Base-by-base conservation (phyloP, 2,113 vertebrate species). In the Siniperca knerii region DNA sequence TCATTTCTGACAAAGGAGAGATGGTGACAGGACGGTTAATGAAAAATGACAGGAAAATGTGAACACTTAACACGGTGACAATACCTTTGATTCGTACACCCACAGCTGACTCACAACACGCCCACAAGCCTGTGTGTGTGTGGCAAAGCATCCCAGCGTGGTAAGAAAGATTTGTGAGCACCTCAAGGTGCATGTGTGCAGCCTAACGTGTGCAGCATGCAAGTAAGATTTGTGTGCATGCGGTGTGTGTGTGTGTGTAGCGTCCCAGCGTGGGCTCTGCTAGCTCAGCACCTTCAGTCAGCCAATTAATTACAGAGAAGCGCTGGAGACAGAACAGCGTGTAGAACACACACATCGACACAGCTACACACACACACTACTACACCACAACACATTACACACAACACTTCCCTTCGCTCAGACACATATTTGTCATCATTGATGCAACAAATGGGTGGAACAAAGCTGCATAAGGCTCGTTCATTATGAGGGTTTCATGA, bases 301-400 rank as follows among this genome's bases (percentile, higher is more conserved):
- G 93, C 91, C 93, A 95, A 95, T 94, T 95, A 95, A 95, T 95
- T 95, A 95, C 93, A 92, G 93, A 73, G 89, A 90, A 88, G 93
- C 90, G 69, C 87, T 89, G 62, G 90, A 94, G 93, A 94, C 90
- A 89, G 84, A 91, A 86, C 83, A 89, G 89, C 79, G 75, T 91
- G 93, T 89, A 83, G 87, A 91, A 89, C 91, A 86, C 91, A 90
- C 93, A 93, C 91, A 86, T 81, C 35, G 62, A 58, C 81, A 44
- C 88, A 48, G 37, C 78, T 78, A 76, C 82, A 86, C 84, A 86
- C 85, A 75, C 65, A 54, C 76, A 74, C 55, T n/a, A 71, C 77
- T 33, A 77, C 83, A 72, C 72, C 40, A 77, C 76, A 72, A 74
- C 76, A 81, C 87, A 84, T 86, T 42, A 82, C 83, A 86, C 90